A percentile compares a stretch with the other conserved stretches of the same genome.
These are phyloP conservation scores for Podarcis cretensis DNA, from an alignment of 2,113 vertebrate species.

Conservation along the genomic window DNA sequence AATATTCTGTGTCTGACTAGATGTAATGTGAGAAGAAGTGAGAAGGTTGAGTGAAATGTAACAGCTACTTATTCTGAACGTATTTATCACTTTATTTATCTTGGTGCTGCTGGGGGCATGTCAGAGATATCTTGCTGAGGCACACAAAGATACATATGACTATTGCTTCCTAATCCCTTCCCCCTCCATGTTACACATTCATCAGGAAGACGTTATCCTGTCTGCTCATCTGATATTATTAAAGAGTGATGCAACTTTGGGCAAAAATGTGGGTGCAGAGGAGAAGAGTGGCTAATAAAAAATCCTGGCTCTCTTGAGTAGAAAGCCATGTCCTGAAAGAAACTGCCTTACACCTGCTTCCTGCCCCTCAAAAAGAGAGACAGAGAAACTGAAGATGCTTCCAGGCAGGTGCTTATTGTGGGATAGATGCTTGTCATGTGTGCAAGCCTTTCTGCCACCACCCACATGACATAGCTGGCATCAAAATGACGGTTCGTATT, in stretches of 20 bases:
- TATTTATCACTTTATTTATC: slow-evolving; percentile 23
- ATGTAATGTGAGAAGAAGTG: slow-evolving; percentile 18
- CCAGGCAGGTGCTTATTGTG: no score
- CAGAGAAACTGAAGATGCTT: no score
- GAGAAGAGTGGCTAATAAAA: neutral
- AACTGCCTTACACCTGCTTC: neutral
- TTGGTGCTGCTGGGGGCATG: neutral
- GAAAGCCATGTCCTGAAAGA: neutral
- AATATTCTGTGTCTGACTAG: slow-evolving; percentile 9
- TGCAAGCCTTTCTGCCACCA: no score
- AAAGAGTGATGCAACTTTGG: neutral
- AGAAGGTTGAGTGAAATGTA: neutral
- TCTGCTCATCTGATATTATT: neutral
- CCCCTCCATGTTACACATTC: neutral
- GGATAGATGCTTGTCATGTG: no score
- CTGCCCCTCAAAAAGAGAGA: neutral
- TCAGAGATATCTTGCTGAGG: neutral
- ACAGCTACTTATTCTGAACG: slow-evolving; percentile 23
- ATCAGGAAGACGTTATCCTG: neutral
- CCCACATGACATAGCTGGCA: no score
- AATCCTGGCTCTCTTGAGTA: neutral
- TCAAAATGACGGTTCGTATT: no score
- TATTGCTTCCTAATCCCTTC: neutral
- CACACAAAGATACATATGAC: no score
- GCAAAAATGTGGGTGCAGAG: neutral